These are phyloP conservation scores for Pachyuromys duprasi DNA, from an alignment of 2,797 vertebrate species.

Conservation along the genomic window DNA sequence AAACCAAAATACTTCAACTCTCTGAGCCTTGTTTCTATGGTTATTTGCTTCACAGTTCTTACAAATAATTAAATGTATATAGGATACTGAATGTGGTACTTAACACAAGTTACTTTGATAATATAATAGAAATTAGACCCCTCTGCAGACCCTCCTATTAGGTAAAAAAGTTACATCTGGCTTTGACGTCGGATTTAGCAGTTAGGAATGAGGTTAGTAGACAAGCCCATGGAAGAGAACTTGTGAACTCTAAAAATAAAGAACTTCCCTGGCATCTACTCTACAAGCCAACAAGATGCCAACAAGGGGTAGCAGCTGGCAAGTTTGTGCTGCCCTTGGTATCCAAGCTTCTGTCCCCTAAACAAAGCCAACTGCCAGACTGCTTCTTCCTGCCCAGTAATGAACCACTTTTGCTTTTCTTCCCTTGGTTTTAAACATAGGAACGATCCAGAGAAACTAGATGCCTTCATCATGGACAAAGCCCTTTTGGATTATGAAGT, in stretches of 20 bases:
- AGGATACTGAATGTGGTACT: neutral
- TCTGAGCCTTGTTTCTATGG: neutral
- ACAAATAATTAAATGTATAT: neutral
- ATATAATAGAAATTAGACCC: neutral
- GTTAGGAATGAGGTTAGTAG: neutral
- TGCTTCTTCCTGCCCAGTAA: conserved; percentile 50
- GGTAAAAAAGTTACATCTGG: neutral
- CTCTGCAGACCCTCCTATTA: neutral
- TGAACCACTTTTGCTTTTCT: conserved; percentile 74
- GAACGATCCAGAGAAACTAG: conserved; percentile 96
- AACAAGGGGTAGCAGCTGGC: neutral
- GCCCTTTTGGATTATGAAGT: conserved; percentile 99
- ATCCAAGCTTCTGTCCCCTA: conserved; percentile 59
- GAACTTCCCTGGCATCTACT: neutral
- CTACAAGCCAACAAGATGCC: neutral
- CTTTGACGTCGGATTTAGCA: conserved; percentile 25
- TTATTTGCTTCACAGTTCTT: neutral
- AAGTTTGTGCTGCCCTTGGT: conserved; percentile 12
- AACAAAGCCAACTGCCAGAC: conserved; percentile 27
- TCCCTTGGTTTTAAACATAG: conserved; percentile 86
- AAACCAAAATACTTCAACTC: neutral
- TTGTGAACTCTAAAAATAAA: neutral
- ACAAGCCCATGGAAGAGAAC: neutral
- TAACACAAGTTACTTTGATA: neutral
- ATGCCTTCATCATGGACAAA: conserved; percentile 99